Percentiles rank a stretch among this genome's conserved stretches.
These are phyloP conservation scores for Trematomus bernacchii DNA, from an alignment of 2,797 vertebrate species.

Conservation along the genomic window DNA sequence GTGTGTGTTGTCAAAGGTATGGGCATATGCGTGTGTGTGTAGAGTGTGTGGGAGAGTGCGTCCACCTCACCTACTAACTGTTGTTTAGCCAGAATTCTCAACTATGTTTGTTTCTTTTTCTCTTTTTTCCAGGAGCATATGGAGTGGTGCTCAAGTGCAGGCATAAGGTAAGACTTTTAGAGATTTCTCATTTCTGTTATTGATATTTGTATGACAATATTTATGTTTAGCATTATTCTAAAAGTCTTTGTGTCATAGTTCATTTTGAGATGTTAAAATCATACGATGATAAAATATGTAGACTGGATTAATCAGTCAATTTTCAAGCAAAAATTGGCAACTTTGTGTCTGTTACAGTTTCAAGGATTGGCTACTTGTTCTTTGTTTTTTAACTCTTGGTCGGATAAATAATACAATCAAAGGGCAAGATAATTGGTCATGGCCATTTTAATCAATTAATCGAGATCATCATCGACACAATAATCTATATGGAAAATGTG, in stretches of 20 bases:
- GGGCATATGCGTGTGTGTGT: conserved; percentile 19
- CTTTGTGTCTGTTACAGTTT: not conserved
- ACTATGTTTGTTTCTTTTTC: conserved; percentile 40
- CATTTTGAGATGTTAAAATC: conserved; percentile 3
- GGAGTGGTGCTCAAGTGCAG: conserved; percentile 90
- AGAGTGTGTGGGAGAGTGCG: conserved; percentile 48
- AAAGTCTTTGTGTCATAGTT: not conserved
- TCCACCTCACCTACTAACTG: conserved; percentile 55
- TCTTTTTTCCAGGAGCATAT: conserved; percentile 82
- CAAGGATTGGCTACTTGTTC: not conserved
- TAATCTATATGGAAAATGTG: not conserved
- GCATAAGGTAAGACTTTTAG: conserved; percentile 84
- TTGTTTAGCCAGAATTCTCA: conserved; percentile 49
- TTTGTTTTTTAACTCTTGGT: not conserved
- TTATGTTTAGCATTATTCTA: not conserved
- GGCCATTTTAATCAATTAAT: not conserved
- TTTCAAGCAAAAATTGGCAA: not conserved
- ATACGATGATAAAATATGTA: not conserved
- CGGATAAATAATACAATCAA: not conserved
- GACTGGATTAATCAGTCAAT: not conserved
- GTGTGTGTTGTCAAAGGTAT: conserved; percentile 29
- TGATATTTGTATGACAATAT: not conserved
- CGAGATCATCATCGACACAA: not conserved
- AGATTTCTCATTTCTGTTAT: conserved; percentile 24
- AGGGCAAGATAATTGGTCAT: not conserved